Evolutionary conservation across 2,113 vertebrate species (phyloP).

Genomic region (Ceyx margarethae): DNA sequence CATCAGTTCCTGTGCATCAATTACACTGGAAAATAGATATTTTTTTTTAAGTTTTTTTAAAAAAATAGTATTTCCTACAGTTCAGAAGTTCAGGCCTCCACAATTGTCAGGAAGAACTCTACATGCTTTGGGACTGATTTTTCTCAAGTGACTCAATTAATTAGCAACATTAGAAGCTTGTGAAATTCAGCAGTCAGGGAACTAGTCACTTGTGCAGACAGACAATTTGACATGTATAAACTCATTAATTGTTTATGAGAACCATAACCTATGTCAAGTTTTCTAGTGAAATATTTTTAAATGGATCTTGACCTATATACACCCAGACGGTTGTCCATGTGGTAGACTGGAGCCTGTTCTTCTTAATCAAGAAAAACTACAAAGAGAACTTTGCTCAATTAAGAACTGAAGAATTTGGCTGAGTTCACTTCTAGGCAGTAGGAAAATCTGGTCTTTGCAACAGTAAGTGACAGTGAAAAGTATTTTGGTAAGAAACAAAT

Average conservation of each 20-base stretch:
- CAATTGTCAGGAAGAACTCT: background rate
- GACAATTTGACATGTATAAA: background rate
- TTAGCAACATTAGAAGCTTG: background rate
- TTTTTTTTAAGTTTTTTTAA: background rate
- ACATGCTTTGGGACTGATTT: background rate
- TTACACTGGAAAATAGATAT: background rate
- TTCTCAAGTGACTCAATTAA: background rate
- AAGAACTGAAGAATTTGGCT: constrained; percentile 36
- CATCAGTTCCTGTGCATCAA: background rate
- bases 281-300: background rate
- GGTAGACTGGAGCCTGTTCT: background rate
- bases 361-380: constrained; percentile 38
- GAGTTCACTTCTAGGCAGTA: background rate
- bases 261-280: background rate
- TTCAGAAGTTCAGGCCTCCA: background rate
- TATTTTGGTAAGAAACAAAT: constrained; percentile 38
- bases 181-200: background rate
- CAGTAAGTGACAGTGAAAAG: constrained; percentile 43
- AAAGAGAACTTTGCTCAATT: constrained; percentile 48
- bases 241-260: background rate
- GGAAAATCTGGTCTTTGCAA: constrained; percentile 27
- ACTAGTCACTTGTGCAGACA: background rate
- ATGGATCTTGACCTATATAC: background rate
- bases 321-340: background rate
- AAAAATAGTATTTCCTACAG: background rate